These are phyloP conservation scores for Alfaro cultratus DNA, from an alignment of 2,797 vertebrate genomes.

Conservation along the genomic window DNA sequence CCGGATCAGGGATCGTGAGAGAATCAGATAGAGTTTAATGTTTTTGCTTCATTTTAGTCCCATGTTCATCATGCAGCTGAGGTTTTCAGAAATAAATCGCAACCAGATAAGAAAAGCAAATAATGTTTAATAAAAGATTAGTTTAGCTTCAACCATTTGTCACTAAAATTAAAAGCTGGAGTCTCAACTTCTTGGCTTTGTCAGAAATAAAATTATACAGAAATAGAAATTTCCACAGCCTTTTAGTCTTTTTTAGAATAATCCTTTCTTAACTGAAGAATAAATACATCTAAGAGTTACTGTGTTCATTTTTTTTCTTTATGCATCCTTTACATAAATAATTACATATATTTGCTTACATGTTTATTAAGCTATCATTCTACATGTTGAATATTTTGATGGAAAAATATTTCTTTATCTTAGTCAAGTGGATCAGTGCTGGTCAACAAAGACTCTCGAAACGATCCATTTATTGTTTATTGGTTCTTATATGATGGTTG, in stretches of 20 bases:
- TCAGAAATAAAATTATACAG: neutral
- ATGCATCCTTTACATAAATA: neutral
- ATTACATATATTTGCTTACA: neutral
- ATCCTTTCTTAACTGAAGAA: neutral
- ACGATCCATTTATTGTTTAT: no score
- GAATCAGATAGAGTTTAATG: constrained; percentile 44
- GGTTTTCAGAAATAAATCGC: constrained; percentile 17
- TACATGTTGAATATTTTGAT: neutral
- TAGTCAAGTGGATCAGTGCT: neutral
- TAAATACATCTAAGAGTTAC: neutral
- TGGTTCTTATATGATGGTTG: no score
- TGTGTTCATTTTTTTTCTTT: neutral
- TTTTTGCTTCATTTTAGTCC: constrained; percentile 44
- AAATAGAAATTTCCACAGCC: neutral
- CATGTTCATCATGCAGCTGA: constrained; percentile 36
- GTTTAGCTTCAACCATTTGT: neutral
- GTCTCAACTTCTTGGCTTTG: neutral
- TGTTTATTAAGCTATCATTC: neutral
- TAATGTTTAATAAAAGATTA: neutral
- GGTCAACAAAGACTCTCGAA: no score
- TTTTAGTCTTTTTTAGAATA: neutral
- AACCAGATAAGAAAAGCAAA: constrained; percentile 5
- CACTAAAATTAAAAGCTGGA: neutral
- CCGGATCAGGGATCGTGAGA: constrained; percentile 15
- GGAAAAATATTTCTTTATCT: neutral